Evolutionary conservation across 2,888 invertebrate species (phyloP).

Genomic region (Zelleria hepariella): DNA sequence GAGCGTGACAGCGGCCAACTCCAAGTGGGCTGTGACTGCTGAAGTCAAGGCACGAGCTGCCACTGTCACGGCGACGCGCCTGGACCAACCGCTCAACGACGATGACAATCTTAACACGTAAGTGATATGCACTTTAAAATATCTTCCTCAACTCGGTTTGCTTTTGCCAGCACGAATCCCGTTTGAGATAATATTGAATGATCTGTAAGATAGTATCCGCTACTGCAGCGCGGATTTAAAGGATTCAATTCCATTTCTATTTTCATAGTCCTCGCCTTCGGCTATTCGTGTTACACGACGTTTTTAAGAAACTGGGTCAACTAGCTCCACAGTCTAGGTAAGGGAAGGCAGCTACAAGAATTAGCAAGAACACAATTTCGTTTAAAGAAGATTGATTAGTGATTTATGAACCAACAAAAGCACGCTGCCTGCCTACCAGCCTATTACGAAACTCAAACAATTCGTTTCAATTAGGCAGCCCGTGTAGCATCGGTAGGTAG

Average conservation of each 20-base stretch:
- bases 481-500: slow-evolving; percentile 1
- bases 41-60: slow-evolving; percentile 91
- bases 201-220: slow-evolving; percentile 6
- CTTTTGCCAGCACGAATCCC: background rate
- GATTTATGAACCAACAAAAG: slow-evolving; percentile 3
- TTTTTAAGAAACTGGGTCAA: slow-evolving; percentile 33
- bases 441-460: slow-evolving; percentile 6
- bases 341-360: background rate
- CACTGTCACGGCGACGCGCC: slow-evolving; percentile 86
- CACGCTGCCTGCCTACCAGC: background rate
- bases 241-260: slow-evolving; percentile 39
- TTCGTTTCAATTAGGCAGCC: slow-evolving; percentile 11
- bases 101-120: slow-evolving; percentile 49
- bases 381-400: slow-evolving; percentile 10
- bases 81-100: slow-evolving; percentile 55
- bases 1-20: slow-evolving; percentile 83
- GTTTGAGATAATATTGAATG: background rate
- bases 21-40: slow-evolving; percentile 89
- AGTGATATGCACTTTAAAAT: slow-evolving; percentile 18
- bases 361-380: slow-evolving; percentile 8
- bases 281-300: slow-evolving; percentile 27
- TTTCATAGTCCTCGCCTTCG: slow-evolving; percentile 29
- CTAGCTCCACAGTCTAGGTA: slow-evolving; percentile 10
- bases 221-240: slow-evolving; percentile 29
- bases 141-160: background rate